phyloP scores from a whole-genome alignment of 1,140 invertebrate genomes.

The Nomia melanderi region DNA sequence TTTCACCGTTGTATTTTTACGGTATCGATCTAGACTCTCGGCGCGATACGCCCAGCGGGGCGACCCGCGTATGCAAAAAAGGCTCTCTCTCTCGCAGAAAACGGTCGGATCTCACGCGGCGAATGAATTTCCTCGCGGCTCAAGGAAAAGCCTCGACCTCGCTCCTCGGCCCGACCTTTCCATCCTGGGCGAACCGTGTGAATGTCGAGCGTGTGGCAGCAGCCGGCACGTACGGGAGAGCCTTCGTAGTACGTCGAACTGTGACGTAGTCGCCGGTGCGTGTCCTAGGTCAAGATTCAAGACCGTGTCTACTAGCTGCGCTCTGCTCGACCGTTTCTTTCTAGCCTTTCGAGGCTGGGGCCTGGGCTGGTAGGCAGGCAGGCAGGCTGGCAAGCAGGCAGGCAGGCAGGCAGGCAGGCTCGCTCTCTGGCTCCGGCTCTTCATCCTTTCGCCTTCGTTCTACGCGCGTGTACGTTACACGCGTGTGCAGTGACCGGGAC shows the following conservation, averaged over 20 bases:
- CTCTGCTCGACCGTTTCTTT: constrained; percentile 52
- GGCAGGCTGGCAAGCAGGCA: too few species aligned
- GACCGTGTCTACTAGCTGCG: constrained; percentile 67
- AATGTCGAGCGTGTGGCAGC: constrained; percentile 52
- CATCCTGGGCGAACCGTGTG: constrained; percentile 53
- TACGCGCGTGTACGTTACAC: not conserved
- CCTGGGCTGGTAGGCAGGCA: too few species aligned
- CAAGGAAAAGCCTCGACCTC: constrained; percentile 65
- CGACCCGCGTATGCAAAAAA: constrained; percentile 5
- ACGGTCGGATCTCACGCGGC: constrained; percentile 32
- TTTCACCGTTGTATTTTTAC: not conserved
- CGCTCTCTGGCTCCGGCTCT: too few species aligned
- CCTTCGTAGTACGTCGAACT: constrained; percentile 71
- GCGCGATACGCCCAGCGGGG: not conserved
- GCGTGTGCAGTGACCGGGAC: constrained; percentile 34
- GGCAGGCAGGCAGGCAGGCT: too few species aligned
- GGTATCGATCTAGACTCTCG: not conserved
- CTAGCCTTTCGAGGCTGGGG: constrained; percentile 51
- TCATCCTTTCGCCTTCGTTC: constrained; percentile 62
- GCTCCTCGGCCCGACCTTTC: constrained; percentile 43
- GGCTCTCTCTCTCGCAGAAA: not conserved
- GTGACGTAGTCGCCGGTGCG: constrained; percentile 76
- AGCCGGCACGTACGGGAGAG: constrained; percentile 28
- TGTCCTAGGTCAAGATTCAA: constrained; percentile 80
- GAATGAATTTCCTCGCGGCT: constrained; percentile 47